A percentile compares a stretch with the other conserved stretches of the same genome.
Conservation (phyloP, 2,113 vertebrate genomes). For the Xenopus laevis region DNA sequence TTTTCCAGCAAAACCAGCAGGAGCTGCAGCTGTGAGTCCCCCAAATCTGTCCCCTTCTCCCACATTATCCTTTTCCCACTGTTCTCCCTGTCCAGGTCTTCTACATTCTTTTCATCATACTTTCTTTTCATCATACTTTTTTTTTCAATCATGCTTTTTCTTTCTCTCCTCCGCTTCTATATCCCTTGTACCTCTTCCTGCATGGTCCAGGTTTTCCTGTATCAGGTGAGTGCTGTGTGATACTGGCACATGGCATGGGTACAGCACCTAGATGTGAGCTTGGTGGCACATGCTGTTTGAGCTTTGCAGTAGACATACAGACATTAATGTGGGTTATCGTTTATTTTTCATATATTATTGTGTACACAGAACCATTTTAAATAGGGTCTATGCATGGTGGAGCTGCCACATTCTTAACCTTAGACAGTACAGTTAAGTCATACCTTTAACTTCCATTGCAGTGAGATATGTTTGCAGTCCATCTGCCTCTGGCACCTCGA, state of each 20-base stretch:
- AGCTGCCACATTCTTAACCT: too few species aligned
- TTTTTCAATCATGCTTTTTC: conserved; percentile 65
- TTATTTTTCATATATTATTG: too few species aligned
- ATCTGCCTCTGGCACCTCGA: too few species aligned
- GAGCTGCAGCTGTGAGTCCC: conserved; percentile 83
- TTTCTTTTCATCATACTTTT: conserved; percentile 49
- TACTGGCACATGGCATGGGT: conserved; percentile 28
- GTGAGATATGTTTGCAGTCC: too few species aligned
- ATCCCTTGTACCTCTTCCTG: conserved; percentile 50
- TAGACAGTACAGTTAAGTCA: too few species aligned
- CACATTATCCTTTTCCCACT: background rate
- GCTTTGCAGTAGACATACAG: too few species aligned
- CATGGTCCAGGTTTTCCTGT: conserved; percentile 72
- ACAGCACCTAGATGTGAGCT: conserved; percentile 10
- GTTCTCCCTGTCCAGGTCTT: background rate
- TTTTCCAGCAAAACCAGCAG: conserved; percentile 91
- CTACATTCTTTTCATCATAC: conserved; percentile 48
- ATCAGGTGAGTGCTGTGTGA: conserved; percentile 75
- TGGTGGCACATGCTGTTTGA: background rate
- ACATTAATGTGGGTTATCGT: too few species aligned
- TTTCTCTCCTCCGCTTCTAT: conserved; percentile 58
- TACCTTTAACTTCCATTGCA: too few species aligned
- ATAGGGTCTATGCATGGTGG: too few species aligned
- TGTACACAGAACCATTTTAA: too few species aligned
- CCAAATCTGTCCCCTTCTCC: background rate